Evolutionary conservation across 2,797 vertebrate genomes (phyloP), one percentile per base, ranked within the genome.

Genomic region (Acipenser ruthenus): DNA sequence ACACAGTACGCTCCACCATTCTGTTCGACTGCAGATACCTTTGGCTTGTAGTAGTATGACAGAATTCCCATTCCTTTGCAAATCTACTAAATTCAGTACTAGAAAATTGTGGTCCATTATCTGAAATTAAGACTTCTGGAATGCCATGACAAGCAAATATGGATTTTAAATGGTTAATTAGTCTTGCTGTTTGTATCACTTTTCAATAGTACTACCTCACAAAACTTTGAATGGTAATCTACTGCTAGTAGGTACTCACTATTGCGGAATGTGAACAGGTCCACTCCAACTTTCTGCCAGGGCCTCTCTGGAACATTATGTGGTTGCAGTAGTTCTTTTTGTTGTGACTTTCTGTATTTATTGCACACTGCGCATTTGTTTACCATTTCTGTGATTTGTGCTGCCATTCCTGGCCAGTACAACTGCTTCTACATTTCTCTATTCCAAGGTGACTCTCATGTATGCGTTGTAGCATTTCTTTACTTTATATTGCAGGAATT

Each of bases 281-380:
- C 69, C 64, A 70, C 58, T 52, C 64, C 63, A 55, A 66, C 63
- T 48, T 71, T 73, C 59, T 70, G 69, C 65, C 68, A 70, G 8
- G 64, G 66, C 48, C 66, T 65, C 66, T 68, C 65, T 7, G 67
- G 59, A 69, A 72, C 63, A 61, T 65, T 69, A n/a, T 66, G 65
- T 63, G 61, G 67, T 48, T 61, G 65, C 50, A 69, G 15, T 7
- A 12, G 62, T 51, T 72, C 68, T 60, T 65, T 69, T 62, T 7
- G 65, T 18, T 69, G 59, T 12, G 7, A 11, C 67, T 63, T 73
- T 51, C 63, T 50, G n/a, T 69, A 11, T 6, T 55, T 64, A 1
- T 7, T 37, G 10, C 65, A 69, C 53, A 67, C 63, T 3, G 68
- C 63, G 67, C 50, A 56, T 18, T 12, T 69, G 60, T 61, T 75